phyloP scores from a whole-genome alignment of 2,113 vertebrate genomes.

The Eulemur macaco region DNA sequence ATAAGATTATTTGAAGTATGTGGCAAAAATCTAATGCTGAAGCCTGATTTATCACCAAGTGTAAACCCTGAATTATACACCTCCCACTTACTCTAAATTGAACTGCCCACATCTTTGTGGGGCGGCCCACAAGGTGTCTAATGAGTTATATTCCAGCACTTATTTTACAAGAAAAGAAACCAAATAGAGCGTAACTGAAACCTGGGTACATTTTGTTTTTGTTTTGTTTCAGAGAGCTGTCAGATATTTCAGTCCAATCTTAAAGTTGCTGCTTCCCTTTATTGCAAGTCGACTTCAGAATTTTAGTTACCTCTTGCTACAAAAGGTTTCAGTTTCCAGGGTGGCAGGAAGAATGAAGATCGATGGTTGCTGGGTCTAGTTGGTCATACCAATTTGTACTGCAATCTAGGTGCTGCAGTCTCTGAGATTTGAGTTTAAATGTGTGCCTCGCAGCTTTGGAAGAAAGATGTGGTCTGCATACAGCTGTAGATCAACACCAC shows the following conservation, averaged over 20 bases:
- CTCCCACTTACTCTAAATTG: slow-evolving; percentile 66
- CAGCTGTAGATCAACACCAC: background rate
- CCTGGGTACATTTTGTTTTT: slow-evolving; percentile 75
- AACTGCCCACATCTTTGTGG: slow-evolving; percentile 69
- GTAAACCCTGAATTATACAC: slow-evolving; percentile 52
- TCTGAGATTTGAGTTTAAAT: slow-evolving; percentile 66
- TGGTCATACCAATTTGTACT: slow-evolving; percentile 75
- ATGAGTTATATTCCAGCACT: slow-evolving; percentile 59
- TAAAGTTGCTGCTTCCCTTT: slow-evolving; percentile 68
- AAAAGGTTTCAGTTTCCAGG: slow-evolving; percentile 69
- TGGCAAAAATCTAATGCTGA: slow-evolving; percentile 61
- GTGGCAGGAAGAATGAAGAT: slow-evolving; percentile 75
- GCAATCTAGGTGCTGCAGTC: slow-evolving; percentile 56
- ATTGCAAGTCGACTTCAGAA: slow-evolving; percentile 70
- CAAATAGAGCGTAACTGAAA: slow-evolving; percentile 72
- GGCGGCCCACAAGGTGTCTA: slow-evolving; percentile 61
- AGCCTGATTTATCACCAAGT: slow-evolving; percentile 61
- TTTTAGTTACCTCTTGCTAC: slow-evolving; percentile 74
- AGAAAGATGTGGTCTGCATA: slow-evolving; percentile 24
- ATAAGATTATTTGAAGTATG: slow-evolving; percentile 59
- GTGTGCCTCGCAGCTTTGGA: slow-evolving; percentile 48
- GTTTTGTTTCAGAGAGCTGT: slow-evolving; percentile 75
- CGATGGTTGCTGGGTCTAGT: slow-evolving; percentile 62
- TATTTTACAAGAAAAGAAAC: slow-evolving; percentile 80
- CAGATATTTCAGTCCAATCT: slow-evolving; percentile 73